These are phyloP conservation scores for Melanotus villosus DNA, from an alignment of 2,888 invertebrate species.

Conservation along the genomic window DNA sequence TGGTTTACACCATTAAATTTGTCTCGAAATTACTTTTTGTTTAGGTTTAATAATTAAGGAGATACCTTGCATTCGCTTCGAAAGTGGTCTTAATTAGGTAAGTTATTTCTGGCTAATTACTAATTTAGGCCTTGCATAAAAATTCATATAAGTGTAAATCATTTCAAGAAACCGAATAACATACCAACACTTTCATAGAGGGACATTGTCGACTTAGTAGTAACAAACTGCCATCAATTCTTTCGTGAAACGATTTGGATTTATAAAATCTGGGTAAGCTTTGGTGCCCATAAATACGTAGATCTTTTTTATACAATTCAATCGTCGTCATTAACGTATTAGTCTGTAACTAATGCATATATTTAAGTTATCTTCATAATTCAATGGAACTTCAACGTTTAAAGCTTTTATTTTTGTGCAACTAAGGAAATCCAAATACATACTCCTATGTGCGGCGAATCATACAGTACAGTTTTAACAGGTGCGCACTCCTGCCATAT, in stretches of 20 bases:
- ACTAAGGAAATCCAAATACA: constrained; percentile 39
- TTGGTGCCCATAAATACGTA: constrained; percentile 79
- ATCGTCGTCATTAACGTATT: constrained; percentile 71
- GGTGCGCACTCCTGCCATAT: constrained; percentile 81
- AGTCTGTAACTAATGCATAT: constrained; percentile 66
- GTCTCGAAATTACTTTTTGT: no score
- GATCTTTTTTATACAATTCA: constrained; percentile 75
- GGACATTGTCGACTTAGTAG: constrained; percentile 78
- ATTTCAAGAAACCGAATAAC: no score
- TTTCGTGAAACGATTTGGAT: constrained; percentile 77
- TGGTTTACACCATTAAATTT: no score
- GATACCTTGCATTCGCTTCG: no score
- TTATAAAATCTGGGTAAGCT: constrained; percentile 78
- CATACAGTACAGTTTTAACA: constrained; percentile 76
- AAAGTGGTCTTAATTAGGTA: no score
- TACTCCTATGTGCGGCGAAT: constrained; percentile 75
- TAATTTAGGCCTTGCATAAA: no score
- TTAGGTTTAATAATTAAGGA: no score
- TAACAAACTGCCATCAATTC: constrained; percentile 79
- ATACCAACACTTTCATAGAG: constrained; percentile 78
- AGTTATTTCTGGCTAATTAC: no score
- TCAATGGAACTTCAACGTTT: no score
- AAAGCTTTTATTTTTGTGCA: no score
- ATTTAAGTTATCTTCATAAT: no score
- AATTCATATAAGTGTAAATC: no score